Evolutionary conservation across 1,140 invertebrate genomes (phyloP).

Genomic region (Andricus grossulariae): DNA sequence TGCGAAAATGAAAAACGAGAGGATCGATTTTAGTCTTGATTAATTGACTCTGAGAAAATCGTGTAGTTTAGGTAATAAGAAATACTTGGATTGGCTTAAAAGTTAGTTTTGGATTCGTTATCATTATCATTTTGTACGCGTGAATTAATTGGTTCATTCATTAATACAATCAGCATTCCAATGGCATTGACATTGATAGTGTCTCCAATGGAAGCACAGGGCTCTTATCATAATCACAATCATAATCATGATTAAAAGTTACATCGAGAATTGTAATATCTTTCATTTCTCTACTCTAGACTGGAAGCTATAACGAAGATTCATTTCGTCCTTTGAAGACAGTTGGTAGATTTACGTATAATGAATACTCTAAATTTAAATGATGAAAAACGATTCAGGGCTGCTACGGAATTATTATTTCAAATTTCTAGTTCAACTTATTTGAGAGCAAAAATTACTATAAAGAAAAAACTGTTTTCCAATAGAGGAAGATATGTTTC

Average conservation of each 20-base stretch:
- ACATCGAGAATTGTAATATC: not conserved
- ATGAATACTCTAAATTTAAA: too few relatives aligned
- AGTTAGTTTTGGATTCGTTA: not conserved
- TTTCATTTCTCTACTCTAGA: not conserved
- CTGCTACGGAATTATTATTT: too few relatives aligned
- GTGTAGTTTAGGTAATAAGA: not conserved
- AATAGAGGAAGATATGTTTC: too few relatives aligned
- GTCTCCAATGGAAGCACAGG: conserved; percentile 16
- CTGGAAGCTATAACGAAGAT: not conserved
- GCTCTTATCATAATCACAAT: not conserved
- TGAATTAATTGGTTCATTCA: not conserved
- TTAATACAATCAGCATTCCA: not conserved
- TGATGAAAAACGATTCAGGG: too few relatives aligned
- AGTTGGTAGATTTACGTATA: conserved; percentile 16
- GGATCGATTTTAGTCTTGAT: not conserved
- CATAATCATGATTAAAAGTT: not conserved
- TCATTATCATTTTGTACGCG: not conserved
- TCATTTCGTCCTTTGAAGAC: conserved; percentile 35
- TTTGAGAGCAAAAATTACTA: too few relatives aligned
- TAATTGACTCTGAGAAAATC: not conserved
- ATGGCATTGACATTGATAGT: conserved; percentile 23
- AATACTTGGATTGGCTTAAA: not conserved
- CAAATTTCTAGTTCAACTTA: too few relatives aligned
- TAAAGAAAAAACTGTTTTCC: too few relatives aligned
- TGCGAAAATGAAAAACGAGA: not conserved